Evolutionary conservation across 2,797 vertebrate species (phyloP).

Genomic region (Borostomias antarcticus): DNA sequence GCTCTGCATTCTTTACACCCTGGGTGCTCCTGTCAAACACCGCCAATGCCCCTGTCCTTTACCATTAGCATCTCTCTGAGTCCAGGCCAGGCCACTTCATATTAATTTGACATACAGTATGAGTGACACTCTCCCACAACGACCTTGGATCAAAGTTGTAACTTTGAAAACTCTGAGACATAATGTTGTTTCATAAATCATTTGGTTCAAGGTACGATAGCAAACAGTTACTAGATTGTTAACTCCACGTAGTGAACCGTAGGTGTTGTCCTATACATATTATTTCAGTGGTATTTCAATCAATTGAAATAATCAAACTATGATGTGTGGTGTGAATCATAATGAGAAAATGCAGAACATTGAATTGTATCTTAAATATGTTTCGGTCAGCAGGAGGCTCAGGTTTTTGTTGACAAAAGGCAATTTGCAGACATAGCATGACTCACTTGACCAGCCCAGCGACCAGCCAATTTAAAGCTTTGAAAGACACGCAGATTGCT

Average conservation of each 20-base stretch:
- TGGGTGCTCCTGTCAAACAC: slow-evolving; percentile 61
- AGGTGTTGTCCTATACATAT: too few species aligned
- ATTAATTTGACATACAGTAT: slow-evolving; percentile 36
- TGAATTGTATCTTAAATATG: slow-evolving; percentile 68
- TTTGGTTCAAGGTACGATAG: background rate
- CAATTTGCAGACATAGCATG: slow-evolving; percentile 43
- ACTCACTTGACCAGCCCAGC: slow-evolving; percentile 19
- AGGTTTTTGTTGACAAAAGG: slow-evolving; percentile 57
- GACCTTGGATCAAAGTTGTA: slow-evolving; percentile 37
- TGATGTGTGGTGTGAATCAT: background rate
- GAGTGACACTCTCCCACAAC: slow-evolving; percentile 35
- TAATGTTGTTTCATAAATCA: slow-evolving; percentile 66
- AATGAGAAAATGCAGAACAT: slow-evolving; percentile 65
- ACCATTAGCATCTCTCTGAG: slow-evolving; percentile 57
- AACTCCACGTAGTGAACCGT: slow-evolving; percentile 55
- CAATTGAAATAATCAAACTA: too few species aligned
- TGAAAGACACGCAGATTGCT: background rate
- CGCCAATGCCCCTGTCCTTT: slow-evolving; percentile 58
- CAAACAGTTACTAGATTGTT: slow-evolving; percentile 19
- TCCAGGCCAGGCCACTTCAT: slow-evolving; percentile 44
- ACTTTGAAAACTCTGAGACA: slow-evolving; percentile 58
- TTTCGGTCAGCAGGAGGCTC: slow-evolving; percentile 50
- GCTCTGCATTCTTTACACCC: slow-evolving; percentile 54
- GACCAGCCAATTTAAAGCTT: background rate
- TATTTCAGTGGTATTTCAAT: too few species aligned